phyloP scores from a whole-genome alignment of 2,888 invertebrate species.

The Parthenolecanium corni region DNA sequence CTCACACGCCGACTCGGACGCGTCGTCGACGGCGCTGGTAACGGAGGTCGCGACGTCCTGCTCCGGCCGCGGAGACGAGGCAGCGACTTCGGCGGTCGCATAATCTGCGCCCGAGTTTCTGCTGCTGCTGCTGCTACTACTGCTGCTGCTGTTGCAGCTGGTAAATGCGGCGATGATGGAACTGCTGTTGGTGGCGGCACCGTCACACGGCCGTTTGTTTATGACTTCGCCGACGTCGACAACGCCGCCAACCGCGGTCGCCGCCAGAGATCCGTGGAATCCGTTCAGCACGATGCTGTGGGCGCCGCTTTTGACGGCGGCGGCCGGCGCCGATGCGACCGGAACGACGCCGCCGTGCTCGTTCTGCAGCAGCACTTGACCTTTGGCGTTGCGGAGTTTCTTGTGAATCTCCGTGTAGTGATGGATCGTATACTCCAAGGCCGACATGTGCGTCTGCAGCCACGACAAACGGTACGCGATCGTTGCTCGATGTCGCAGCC shows the following conservation, averaged over 20 bases:
- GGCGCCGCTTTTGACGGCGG: background rate
- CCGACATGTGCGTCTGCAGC: constrained; percentile 31
- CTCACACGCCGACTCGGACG: background rate
- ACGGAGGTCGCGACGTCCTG: too few relatives aligned
- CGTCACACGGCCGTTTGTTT: too few relatives aligned
- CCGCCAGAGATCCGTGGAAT: background rate
- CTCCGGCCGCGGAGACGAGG: background rate
- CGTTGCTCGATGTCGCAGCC: constrained; percentile 30
- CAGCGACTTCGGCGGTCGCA: background rate
- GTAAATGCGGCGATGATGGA: background rate
- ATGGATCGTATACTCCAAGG: constrained; percentile 31
- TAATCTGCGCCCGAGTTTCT: background rate
- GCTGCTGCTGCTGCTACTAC: background rate
- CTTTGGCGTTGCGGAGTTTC: constrained; percentile 17
- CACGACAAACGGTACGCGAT: constrained; percentile 31
- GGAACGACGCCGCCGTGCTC: background rate
- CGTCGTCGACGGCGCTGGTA: background rate
- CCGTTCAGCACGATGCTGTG: background rate
- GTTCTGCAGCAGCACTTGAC: constrained; percentile 13
- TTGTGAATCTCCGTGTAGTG: constrained; percentile 30
- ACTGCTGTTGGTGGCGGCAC: background rate
- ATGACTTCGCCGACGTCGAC: background rate
- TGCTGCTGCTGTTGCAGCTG: background rate
- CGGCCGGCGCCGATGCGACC: too few relatives aligned
- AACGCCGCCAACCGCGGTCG: background rate